These are phyloP conservation scores for Acrobasis repandana DNA, from an alignment of 2,888 invertebrate genomes.

Conservation along the genomic window DNA sequence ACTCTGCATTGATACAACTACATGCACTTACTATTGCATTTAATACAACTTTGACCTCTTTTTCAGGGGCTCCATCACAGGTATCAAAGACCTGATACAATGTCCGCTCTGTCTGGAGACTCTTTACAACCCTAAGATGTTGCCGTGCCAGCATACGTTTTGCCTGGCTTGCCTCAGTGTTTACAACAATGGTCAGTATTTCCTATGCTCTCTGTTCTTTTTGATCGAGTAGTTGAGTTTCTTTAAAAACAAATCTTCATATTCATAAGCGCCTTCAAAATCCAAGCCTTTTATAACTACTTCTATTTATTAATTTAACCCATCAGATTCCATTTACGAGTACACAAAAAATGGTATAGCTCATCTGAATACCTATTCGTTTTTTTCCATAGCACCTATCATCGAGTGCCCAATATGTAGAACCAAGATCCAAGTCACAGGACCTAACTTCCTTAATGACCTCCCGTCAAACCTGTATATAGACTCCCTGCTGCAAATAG, in stretches of 20 bases:
- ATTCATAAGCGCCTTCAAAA: no score
- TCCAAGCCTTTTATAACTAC: no score
- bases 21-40: no score
- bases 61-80: conserved; percentile 61
- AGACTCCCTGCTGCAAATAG: conserved; percentile 81
- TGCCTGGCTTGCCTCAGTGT: conserved; percentile 83
- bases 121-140: conserved; percentile 83
- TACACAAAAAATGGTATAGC: no score
- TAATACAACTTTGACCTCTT: not conserved
- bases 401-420: conserved; percentile 85
- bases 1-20: no score
- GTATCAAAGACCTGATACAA: conserved; percentile 83
- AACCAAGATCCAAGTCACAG: conserved; percentile 68
- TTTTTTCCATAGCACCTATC: conserved; percentile 52
- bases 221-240: no score
- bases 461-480: conserved; percentile 88
- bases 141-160: conserved; percentile 87
- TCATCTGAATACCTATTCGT: not conserved
- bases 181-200: conserved; percentile 60
- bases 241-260: no score
- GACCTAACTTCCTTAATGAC: conserved; percentile 74
- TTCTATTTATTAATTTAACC: no score
- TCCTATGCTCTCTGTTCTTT: not conserved
- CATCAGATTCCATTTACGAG: conserved; percentile 29
- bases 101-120: conserved; percentile 84